Conservation (phyloP, 2,113 vertebrate genomes). For the Indri indri region DNA sequence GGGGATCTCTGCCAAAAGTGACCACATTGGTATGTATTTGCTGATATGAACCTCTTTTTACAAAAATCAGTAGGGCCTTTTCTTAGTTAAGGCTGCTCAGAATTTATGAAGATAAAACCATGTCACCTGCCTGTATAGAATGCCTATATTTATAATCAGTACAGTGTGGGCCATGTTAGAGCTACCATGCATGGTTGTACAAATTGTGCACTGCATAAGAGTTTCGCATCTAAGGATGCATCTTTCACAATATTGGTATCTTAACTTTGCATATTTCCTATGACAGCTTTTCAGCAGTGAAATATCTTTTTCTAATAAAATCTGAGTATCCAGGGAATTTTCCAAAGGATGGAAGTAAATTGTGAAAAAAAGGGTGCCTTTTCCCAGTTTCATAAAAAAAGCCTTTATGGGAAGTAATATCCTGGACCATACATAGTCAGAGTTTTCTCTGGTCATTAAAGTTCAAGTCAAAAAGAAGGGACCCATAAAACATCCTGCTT, state of each 20-base stretch:
- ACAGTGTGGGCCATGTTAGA: not conserved
- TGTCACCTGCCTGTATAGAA: not conserved
- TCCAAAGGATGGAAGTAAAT: not conserved
- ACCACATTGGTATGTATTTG: not conserved
- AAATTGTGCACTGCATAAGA: not conserved
- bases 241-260: not conserved
- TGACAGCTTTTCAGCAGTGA: not conserved
- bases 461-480: not conserved
- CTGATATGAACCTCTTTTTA: not conserved
- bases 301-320: not conserved
- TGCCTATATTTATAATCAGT: not conserved
- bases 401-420: not conserved
- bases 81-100: not conserved
- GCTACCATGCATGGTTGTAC: not conserved
- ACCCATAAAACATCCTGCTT: not conserved
- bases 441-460: not conserved
- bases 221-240: not conserved
- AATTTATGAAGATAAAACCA: not conserved
- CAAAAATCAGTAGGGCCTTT: not conserved
- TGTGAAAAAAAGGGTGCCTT: not conserved
- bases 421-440: not conserved
- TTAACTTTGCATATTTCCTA: not conserved
- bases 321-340: not conserved
- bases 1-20: not conserved
- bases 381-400: not conserved